Evolutionary conservation across 1,140 invertebrate species (phyloP).

Genomic region (Halictus rubicundus): DNA sequence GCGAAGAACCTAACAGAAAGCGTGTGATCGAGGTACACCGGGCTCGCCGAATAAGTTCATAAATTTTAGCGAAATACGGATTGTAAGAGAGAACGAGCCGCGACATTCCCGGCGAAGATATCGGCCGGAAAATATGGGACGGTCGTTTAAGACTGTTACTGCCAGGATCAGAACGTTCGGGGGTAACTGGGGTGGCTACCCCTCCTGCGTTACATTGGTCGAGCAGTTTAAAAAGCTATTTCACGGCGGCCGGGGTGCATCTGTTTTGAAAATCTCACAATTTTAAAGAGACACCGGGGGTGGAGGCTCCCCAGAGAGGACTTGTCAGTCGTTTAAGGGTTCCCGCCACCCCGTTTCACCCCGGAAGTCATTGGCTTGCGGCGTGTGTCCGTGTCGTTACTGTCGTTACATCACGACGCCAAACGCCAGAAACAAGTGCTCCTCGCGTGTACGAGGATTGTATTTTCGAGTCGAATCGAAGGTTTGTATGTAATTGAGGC

Average conservation of each 20-base stretch:
- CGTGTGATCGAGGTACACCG: no score
- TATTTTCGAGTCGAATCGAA: slow-evolving; percentile 6
- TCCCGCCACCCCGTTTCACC: slow-evolving; percentile 33
- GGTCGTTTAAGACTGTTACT: slow-evolving; percentile 70
- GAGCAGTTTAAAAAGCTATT: slow-evolving; percentile 76
- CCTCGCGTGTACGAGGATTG: not conserved
- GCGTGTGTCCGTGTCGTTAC: not conserved
- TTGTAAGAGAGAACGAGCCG: not conserved
- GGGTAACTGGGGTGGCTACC: slow-evolving; percentile 50
- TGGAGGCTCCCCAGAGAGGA: slow-evolving; percentile 39
- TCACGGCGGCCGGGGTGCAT: slow-evolving; percentile 70
- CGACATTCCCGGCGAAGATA: slow-evolving; percentile 48
- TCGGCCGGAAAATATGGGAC: slow-evolving; percentile 70
- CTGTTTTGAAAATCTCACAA: slow-evolving; percentile 72
- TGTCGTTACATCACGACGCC: not conserved
- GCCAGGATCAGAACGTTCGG: slow-evolving; percentile 63
- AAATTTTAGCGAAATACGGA: slow-evolving; percentile 63
- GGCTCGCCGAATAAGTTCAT: slow-evolving; percentile 52
- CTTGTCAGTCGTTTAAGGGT: slow-evolving; percentile 66
- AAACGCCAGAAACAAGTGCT: slow-evolving; percentile 24
- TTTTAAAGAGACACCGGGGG: slow-evolving; percentile 61
- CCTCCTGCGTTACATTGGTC: slow-evolving; percentile 57
- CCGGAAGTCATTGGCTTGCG: slow-evolving; percentile 52
- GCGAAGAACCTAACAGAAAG: no score
- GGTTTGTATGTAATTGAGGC: slow-evolving; percentile 17